Conservation (phyloP, 2,113 vertebrate species). For the Bubo bubo region DNA sequence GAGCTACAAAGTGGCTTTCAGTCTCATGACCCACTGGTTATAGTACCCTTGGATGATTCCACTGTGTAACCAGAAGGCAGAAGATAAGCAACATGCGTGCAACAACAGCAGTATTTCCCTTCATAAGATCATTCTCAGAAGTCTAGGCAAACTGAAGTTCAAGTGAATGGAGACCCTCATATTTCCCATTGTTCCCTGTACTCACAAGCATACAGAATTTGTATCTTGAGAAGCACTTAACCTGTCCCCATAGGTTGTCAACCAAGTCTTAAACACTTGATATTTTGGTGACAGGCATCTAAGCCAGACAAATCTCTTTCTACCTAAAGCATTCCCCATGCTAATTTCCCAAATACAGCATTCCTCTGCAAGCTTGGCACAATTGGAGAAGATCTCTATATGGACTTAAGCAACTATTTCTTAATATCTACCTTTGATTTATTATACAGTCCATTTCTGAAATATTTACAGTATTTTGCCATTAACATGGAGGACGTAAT, state of each 20-base stretch:
- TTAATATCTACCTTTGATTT: not conserved
- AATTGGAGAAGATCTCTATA: not conserved
- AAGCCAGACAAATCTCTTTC: not conserved
- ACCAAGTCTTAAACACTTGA: not conserved
- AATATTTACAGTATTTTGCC: conserved; percentile 11
- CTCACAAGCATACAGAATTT: not conserved
- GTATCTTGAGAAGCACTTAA: not conserved
- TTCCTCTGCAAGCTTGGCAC: not conserved
- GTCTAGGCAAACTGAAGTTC: not conserved
- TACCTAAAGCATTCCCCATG: rapidly evolving
- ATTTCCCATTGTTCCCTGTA: not conserved
- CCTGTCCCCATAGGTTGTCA: not conserved
- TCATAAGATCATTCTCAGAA: not conserved
- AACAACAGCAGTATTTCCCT: not conserved
- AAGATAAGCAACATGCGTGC: not conserved
- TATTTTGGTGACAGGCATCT: not conserved
- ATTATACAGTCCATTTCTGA: not conserved
- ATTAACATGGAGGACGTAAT: not conserved
- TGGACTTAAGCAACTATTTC: not conserved
- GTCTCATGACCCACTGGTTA: not conserved
- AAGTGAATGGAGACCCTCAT: not conserved
- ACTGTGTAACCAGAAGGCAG: not conserved
- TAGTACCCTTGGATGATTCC: not conserved
- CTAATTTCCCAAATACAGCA: not conserved
- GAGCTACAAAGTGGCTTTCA: not conserved